phyloP scores from a whole-genome alignment of 2,797 vertebrate genomes.

The Chromobotia macracanthus region DNA sequence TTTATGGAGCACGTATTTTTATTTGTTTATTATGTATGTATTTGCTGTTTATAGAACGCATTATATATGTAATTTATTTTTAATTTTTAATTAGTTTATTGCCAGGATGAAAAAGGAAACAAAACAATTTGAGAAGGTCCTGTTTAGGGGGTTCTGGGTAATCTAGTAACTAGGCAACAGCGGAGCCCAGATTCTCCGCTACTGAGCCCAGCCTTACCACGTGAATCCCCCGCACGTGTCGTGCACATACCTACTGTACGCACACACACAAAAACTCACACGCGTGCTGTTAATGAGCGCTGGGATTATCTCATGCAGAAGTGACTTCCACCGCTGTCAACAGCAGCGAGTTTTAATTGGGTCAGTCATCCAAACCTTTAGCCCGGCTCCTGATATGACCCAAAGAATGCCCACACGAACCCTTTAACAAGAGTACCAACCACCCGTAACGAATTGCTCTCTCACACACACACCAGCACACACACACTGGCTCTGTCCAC shows the following conservation, averaged over 20 bases:
- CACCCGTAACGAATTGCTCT: conserved; percentile 19
- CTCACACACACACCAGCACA: not conserved
- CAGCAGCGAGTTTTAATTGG: conserved; percentile 50
- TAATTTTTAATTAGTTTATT: not conserved
- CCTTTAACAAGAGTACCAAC: conserved; percentile 44
- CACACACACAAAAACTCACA: not conserved
- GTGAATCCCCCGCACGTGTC: conserved; percentile 52
- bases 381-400: conserved; percentile 5
- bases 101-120: conserved; percentile 27
- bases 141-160: conserved; percentile 38
- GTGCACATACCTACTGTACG: conserved; percentile 21
- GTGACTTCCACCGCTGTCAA: conserved; percentile 39
- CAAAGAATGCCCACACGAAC: conserved; percentile 39
- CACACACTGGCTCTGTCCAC: too few relatives aligned
- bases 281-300: conserved; percentile 47
- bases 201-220: conserved; percentile 26
- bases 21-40: not conserved
- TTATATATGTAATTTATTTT: too few relatives aligned
- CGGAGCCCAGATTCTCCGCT: conserved; percentile 22
- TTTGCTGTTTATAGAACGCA: too few relatives aligned
- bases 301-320: conserved; percentile 48
- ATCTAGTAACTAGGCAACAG: conserved; percentile 56
- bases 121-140: conserved; percentile 18
- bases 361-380: conserved; percentile 51
- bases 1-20: not conserved